Evolutionary conservation across 2,113 vertebrate species (phyloP), one percentile per base, ranked within the genome.

Genomic region (Lepisosteus osseus): DNA sequence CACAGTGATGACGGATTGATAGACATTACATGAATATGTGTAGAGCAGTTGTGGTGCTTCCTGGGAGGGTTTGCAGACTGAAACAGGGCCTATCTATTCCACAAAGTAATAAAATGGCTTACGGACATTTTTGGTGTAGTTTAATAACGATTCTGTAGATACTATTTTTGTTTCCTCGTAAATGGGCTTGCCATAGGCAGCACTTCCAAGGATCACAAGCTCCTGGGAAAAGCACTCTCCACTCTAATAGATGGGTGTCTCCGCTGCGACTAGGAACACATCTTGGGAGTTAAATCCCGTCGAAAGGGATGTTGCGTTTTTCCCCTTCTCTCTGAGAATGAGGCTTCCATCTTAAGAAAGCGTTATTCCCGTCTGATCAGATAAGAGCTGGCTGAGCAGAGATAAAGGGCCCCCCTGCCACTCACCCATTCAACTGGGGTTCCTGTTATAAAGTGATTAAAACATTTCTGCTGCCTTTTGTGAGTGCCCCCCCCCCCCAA

Each of bases 401-500:
- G 81, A 78, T 80, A 67, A 86, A 74, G 78, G 78, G 78, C 77
- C 80, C 79, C 71, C 79, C 76, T 77, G 70, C 71, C 75, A 77
- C 80, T 65, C 74, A 54, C 54, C 74, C 80, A 83, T 83, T 85
- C 83, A 88, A 73, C 79, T 84, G 81, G 68, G 83, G 84, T 91
- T 90, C 88, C 88, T 90, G 86, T 84, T 87, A 83, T 91, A 91
- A 92, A 88, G 82, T 87, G 80, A 91, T 92, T 88, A 83, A 84
- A 78, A 77, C 65, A 67, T 86, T 72, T 85, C 77, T 78, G 78
- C 77, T 68, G 73, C 77, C 77, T 82, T 63, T 78, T 74, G 76
- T 68, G 47, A 70, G 73, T 67, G 74, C 55, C 0, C 6, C 66
- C 69, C 69, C 69, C 62, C 61, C 42, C 29, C 55, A 66, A 61